phyloP scores from a whole-genome alignment of 2,888 invertebrate genomes.

The Pseudococcus longispinus region DNA sequence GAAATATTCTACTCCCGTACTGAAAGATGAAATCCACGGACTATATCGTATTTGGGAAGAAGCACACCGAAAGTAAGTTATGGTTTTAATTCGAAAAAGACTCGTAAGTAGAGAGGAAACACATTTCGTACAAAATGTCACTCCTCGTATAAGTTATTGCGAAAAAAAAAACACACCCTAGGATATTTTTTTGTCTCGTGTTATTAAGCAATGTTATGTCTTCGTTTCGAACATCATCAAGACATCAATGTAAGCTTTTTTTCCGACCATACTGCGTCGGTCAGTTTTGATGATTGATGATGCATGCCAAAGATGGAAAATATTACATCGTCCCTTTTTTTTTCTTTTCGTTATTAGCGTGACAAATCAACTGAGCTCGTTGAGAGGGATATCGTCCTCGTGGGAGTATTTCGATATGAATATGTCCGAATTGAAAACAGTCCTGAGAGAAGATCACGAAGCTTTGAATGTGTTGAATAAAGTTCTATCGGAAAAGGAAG shows the following conservation, averaged over 20 bases:
- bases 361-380: constrained; percentile 73
- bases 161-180: neutral
- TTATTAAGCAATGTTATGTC: neutral
- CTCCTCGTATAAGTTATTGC: neutral
- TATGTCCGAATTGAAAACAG: constrained; percentile 77
- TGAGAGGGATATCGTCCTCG: constrained; percentile 75
- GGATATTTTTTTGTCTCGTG: neutral
- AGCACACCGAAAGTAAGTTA: constrained; percentile 72
- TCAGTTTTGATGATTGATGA: constrained; percentile 13
- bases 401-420: constrained; percentile 81
- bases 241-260: neutral
- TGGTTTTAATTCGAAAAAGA: neutral
- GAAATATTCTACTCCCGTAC: constrained; percentile 64
- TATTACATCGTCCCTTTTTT: neutral
- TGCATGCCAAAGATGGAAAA: neutral
- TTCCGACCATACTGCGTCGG: neutral
- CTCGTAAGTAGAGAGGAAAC: neutral
- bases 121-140: neutral
- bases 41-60: constrained; percentile 76
- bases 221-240: neutral
- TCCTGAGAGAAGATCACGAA: constrained; percentile 75
- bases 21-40: constrained; percentile 73
- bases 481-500: constrained; percentile 64
- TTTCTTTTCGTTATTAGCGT: constrained; percentile 66
- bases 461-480: constrained; percentile 67